Conservation (phyloP, 2,888 invertebrate genomes). For the Napeogenes inachia region DNA sequence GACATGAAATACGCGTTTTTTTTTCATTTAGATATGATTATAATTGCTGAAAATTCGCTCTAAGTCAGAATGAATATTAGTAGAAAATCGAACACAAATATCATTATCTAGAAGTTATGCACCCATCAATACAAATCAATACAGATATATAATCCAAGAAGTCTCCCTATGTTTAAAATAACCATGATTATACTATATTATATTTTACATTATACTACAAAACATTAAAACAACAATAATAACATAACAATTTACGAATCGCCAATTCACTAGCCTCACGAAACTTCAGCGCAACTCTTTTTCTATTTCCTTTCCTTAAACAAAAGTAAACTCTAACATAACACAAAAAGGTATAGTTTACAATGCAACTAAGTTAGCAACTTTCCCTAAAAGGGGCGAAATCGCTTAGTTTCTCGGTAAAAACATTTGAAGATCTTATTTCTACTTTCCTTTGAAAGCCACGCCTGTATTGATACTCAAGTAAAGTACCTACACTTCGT, state of each 20-base stretch:
- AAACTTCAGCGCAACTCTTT: constrained; percentile 31
- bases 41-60: too few relatives aligned
- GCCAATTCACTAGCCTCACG: constrained; percentile 27
- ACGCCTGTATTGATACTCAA: constrained; percentile 16
- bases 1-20: constrained; percentile 39
- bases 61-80: too few relatives aligned
- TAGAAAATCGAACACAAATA: too few relatives aligned
- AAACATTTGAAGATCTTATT: constrained; percentile 36
- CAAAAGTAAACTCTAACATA: constrained; percentile 40
- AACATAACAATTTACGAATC: constrained; percentile 5
- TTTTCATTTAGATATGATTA: not conserved
- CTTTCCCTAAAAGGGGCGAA: constrained; percentile 36
- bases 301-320: constrained; percentile 28
- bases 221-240: not conserved
- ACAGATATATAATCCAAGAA: too few relatives aligned
- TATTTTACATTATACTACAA: not conserved
- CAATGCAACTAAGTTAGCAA: constrained; percentile 29
- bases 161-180: too few relatives aligned
- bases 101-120: too few relatives aligned
- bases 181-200: constrained; percentile 4
- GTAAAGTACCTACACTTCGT: not conserved
- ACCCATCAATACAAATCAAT: too few relatives aligned
- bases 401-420: constrained; percentile 35
- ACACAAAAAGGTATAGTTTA: constrained; percentile 40
- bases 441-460: constrained; percentile 23